phyloP scores from a whole-genome alignment of 2,113 vertebrate genomes.

The Lasiurus cinereus region DNA sequence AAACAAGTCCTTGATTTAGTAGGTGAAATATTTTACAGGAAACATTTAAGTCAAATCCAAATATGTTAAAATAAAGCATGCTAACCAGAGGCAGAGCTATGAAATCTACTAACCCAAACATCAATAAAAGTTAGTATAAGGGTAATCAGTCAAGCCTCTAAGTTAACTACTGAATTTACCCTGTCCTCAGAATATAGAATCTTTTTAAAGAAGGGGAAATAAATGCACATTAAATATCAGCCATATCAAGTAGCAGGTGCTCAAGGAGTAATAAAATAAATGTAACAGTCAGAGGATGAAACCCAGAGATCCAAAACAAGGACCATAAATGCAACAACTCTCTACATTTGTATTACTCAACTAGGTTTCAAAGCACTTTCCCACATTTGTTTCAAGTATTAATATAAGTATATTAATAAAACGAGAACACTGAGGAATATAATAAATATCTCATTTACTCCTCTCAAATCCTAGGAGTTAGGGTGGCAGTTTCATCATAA shows the following conservation, averaged over 20 bases:
- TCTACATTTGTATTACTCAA: neutral
- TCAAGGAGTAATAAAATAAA: conserved; percentile 63
- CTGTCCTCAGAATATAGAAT: conserved; percentile 21
- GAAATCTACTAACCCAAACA: conserved; percentile 60
- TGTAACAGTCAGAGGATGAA: conserved; percentile 17
- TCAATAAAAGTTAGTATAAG: conserved; percentile 35
- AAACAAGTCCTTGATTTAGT: conserved; percentile 65
- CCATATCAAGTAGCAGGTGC: conserved; percentile 22
- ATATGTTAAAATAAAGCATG: conserved; percentile 67
- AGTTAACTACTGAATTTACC: conserved; percentile 48
- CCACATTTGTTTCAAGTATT: conserved; percentile 26
- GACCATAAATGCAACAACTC: conserved; percentile 32
- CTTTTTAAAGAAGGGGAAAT: conserved; percentile 57
- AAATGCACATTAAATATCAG: conserved; percentile 62
- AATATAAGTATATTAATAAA: conserved; percentile 29
- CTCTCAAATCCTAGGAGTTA: conserved; percentile 26
- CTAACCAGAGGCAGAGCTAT: conserved; percentile 40
- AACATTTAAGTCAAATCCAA: conserved; percentile 63
- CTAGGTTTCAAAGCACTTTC: conserved; percentile 64
- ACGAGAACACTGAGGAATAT: neutral
- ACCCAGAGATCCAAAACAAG: conserved; percentile 52
- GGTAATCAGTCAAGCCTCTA: conserved; percentile 23
- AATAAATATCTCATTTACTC: conserved; percentile 38
- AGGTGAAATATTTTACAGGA: conserved; percentile 58
- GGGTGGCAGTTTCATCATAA: neutral